Evolutionary conservation across 2,113 vertebrate genomes (phyloP).

Genomic region (Seriola aureovittata): DNA sequence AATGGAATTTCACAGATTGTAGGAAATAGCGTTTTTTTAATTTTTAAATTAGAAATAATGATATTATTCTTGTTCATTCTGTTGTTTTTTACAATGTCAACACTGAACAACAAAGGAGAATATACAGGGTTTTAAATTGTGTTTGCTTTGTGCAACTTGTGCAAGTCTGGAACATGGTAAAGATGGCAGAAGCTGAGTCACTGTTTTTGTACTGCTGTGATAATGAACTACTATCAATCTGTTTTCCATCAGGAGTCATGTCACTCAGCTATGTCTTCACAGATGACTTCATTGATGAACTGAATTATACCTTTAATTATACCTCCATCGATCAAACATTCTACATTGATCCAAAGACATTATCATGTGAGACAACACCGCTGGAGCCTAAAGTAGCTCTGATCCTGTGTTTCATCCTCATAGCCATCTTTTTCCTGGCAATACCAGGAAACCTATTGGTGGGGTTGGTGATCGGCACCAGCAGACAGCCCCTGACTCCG

Average conservation of each 20-base stretch:
- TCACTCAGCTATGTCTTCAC: rapidly evolving
- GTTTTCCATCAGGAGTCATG: constrained; percentile 42
- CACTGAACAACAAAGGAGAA: too few relatives aligned
- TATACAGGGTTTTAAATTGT: too few relatives aligned
- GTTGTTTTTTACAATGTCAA: too few relatives aligned
- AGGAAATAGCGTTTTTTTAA: too few relatives aligned
- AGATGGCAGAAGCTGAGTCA: not conserved
- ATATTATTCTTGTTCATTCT: too few relatives aligned
- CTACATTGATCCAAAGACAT: not conserved
- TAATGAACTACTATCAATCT: not conserved
- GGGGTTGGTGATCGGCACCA: constrained; percentile 73
- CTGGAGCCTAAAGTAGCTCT: not conserved
- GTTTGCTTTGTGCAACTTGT: too few relatives aligned
- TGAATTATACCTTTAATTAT: not conserved
- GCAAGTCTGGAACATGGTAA: too few relatives aligned
- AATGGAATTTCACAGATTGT: too few relatives aligned
- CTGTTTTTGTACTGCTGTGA: not conserved
- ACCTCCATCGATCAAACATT: rapidly evolving
- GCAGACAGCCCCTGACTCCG: constrained; percentile 56
- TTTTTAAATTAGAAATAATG: too few relatives aligned
- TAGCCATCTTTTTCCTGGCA: constrained; percentile 75
- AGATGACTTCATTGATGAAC: rapidly evolving
- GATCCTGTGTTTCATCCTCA: constrained; percentile 27
- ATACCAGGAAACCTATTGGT: constrained; percentile 81
- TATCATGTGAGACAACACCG: rapidly evolving